Conservation (phyloP, 2,113 vertebrate genomes). For the Enhydra lutris region DNA sequence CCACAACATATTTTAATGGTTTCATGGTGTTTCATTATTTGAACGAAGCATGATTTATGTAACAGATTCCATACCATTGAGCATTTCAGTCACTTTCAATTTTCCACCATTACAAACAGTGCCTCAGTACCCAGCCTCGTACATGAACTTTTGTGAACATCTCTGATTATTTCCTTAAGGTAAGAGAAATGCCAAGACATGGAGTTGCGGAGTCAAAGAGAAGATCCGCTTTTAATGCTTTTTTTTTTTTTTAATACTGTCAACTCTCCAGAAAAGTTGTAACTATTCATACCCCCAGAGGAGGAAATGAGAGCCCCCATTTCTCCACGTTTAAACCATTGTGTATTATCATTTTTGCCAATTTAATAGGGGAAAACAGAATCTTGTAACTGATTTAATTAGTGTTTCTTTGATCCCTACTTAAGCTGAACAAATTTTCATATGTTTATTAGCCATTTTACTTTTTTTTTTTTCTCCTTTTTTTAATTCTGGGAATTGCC, state of each 20-base stretch:
- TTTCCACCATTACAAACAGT: constrained; percentile 3
- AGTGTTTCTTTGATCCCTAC: constrained; percentile 47
- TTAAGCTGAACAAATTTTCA: constrained; percentile 64
- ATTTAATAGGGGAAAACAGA: constrained; percentile 36
- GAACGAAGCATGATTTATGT: constrained; percentile 43
- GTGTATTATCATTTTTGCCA: neutral
- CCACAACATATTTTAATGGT: constrained; percentile 10
- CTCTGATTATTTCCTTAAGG: constrained; percentile 62
- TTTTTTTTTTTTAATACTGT: neutral
- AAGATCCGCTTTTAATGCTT: neutral
- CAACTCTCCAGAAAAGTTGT: neutral
- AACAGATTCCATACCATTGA: constrained; percentile 27
- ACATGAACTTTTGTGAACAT: neutral
- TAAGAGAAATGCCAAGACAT: constrained; percentile 3
- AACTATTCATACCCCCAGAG: neutral
- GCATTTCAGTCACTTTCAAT: constrained; percentile 1
- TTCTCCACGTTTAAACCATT: neutral
- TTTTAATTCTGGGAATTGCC: constrained; percentile 35
- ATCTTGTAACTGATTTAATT: constrained; percentile 59
- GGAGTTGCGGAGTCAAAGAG: neutral
- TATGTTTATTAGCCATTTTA: constrained; percentile 53
- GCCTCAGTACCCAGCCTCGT: neutral
- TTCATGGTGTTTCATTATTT: constrained; percentile 61
- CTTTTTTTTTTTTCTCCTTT: neutral
- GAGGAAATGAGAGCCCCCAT: neutral